Evolutionary conservation across 2,797 vertebrate species (phyloP).

Genomic region (Pachyuromys duprasi): DNA sequence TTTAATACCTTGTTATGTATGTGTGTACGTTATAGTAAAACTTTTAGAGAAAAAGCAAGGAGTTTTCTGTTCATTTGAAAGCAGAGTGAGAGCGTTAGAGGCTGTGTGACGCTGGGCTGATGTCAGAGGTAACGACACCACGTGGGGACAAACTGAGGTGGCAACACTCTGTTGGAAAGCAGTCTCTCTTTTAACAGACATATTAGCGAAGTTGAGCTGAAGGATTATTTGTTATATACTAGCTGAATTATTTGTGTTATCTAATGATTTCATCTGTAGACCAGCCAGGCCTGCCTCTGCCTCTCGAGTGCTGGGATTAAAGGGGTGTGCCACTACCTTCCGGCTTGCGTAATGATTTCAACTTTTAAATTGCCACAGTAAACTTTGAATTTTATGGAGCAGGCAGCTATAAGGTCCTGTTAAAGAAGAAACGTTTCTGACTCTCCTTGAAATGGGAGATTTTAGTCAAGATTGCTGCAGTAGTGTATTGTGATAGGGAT

Average conservation of each 20-base stretch:
- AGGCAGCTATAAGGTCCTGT: background rate
- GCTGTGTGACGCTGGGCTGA: background rate
- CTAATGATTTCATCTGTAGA: background rate
- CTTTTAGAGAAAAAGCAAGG: background rate
- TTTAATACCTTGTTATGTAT: background rate
- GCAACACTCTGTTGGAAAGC: background rate
- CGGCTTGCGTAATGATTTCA: background rate
- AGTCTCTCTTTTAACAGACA: background rate
- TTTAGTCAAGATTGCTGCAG: background rate
- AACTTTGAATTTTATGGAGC: slow-evolving; percentile 12
- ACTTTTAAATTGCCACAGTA: background rate
- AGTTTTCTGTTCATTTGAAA: slow-evolving; percentile 32
- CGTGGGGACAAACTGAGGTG: background rate
- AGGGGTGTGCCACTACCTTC: too few species aligned
- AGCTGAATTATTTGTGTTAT: slow-evolving; percentile 43
- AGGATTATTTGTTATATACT: slow-evolving; percentile 21
- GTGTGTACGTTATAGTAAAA: background rate
- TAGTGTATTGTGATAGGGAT: background rate
- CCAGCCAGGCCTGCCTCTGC: too few species aligned
- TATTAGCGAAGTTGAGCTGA: background rate
- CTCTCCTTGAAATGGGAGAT: background rate
- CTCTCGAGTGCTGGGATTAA: too few species aligned
- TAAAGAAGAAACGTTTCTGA: background rate
- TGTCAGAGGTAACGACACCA: background rate
- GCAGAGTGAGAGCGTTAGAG: slow-evolving; percentile 31